Base-by-base conservation (phyloP, 2,888 invertebrate species). In the Agrotis clavis region DNA sequence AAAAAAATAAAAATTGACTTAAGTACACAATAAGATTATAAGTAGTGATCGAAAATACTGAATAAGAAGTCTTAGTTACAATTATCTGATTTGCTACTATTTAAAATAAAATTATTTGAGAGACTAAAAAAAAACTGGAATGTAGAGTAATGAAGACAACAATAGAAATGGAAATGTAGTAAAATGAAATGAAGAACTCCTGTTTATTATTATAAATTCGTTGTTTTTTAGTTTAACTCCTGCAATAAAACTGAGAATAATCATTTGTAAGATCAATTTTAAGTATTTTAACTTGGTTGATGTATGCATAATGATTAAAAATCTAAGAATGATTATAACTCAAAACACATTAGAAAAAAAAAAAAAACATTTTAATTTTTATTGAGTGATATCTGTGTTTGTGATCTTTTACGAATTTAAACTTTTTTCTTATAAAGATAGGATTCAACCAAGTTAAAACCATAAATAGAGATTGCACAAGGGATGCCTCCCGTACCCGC, bases 191-290 rank as follows among this genome's bases (percentile, higher is more conserved):
- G 50, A 18, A 51, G 65, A 69, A 57, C 2, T 67, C 11, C 41
- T 53, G 64, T 53, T 76, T 81, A 77, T 71, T 72, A 77, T 64
- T 79, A 79, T 85, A 79, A 85, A 83, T 85, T 85, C 85, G 86
- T 84, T 85, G 85, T 85, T 70, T 82, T 50, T 59, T 66, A 60
- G 60, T 71, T 57, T 79, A 66, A 68, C 54, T 74, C 53, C 69
- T 72, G 62, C 59, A 66, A 67, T 51, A 59, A 65, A 73, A 69
- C 13, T 54, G 50, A 62, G 48, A 51, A 41, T 48, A 61, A 56
- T n/a, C n/a, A 63, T 51, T 68, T 41, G 5, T 48, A 78, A 61
- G 11, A 67, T 72, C 11, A 47, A 57, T 60, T 67, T 53, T 16
- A 57, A 51, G 14, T 48, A 19, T 68, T 68, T 74, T 66, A 63